Evolutionary conservation across 2,797 vertebrate species (phyloP).

Genomic region (Coluber constrictor): DNA sequence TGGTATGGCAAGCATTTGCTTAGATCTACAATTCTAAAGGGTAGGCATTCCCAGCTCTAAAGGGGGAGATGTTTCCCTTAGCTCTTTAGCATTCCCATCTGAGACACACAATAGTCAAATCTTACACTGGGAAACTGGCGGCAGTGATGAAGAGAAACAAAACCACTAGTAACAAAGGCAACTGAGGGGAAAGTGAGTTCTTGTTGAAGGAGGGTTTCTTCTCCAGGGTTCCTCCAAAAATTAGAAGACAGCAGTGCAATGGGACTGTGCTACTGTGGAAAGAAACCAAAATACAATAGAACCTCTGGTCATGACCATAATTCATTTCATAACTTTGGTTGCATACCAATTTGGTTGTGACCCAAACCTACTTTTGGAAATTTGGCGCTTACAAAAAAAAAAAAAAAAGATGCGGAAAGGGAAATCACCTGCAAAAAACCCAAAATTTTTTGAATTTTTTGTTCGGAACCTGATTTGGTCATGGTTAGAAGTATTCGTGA

Average conservation of each 20-base stretch:
- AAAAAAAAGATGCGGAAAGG: too few species aligned
- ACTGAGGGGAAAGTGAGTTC: neutral
- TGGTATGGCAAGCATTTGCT: neutral
- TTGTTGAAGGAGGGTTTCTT: neutral
- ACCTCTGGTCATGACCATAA: too few species aligned
- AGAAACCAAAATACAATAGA: too few species aligned
- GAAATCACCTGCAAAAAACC: too few species aligned
- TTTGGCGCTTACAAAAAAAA: too few species aligned
- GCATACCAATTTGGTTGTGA: too few species aligned
- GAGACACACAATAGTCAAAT: neutral
- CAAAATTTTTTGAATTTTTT: too few species aligned
- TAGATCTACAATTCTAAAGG: neutral
- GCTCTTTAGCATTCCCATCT: neutral
- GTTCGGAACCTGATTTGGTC: too few species aligned
- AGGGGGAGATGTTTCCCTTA: neutral
- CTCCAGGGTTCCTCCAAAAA: neutral
- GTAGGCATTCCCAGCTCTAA: neutral
- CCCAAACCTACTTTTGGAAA: too few species aligned
- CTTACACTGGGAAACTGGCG: neutral
- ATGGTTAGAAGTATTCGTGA: too few species aligned
- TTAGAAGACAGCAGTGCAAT: too few species aligned
- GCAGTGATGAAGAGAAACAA: neutral
- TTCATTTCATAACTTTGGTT: too few species aligned
- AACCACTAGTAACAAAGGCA: neutral
- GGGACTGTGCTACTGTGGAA: neutral